Conservation (phyloP, 2,113 vertebrate genomes). For the Lethenteron reissneri region DNA sequence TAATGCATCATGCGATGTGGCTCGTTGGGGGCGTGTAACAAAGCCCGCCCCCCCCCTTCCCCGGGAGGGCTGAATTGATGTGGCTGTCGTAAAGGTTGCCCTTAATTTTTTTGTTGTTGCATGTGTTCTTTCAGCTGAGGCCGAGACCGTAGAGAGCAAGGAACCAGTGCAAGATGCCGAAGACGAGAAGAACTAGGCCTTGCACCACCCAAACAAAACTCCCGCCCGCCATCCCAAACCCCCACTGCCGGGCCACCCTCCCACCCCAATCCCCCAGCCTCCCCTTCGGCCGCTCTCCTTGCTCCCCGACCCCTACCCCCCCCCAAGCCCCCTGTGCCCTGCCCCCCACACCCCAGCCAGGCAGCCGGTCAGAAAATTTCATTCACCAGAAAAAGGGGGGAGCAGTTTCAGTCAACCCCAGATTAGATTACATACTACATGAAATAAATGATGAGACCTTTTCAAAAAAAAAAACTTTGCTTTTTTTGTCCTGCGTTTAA, state of each 20-base stretch:
- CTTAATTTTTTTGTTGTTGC: conserved; percentile 3
- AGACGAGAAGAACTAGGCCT: neutral
- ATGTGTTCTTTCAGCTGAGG: conserved; percentile 1
- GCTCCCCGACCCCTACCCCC: neutral
- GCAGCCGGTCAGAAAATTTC: neutral
- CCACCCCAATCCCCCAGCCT: neutral
- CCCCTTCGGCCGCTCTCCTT: conserved; percentile 4
- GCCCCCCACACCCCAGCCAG: neutral
- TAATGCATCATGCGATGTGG: neutral
- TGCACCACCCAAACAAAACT: too few species aligned
- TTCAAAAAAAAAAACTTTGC: neutral
- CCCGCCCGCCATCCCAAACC: neutral
- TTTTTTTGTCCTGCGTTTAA: conserved; percentile 1
- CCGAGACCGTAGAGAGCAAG: neutral
- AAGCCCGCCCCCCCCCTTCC: neutral
- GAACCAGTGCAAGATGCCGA: neutral
- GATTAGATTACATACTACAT: neutral
- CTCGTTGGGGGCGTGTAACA: neutral
- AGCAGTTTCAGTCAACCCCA: neutral
- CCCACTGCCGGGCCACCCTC: neutral
- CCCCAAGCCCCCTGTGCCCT: neutral
- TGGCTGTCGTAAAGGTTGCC: neutral
- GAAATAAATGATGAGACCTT: neutral
- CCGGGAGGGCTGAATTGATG: too few species aligned
- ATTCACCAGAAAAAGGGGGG: neutral